Evolutionary conservation across 2,113 vertebrate species (phyloP).

Genomic region (Cephalopholis sonnerati): DNA sequence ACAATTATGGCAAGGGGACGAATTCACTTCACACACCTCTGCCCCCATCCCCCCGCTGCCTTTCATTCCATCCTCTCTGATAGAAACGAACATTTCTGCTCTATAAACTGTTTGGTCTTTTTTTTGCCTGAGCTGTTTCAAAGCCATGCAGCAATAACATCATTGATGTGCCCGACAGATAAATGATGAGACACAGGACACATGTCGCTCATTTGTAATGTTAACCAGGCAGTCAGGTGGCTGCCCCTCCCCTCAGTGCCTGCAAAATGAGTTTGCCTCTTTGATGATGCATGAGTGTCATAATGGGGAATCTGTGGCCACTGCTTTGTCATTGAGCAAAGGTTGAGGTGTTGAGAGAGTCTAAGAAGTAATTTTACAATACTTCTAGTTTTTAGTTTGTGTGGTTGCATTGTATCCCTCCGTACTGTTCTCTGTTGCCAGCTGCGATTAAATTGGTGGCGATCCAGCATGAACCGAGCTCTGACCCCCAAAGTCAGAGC

Average conservation of each 20-base stretch:
- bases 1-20: slow-evolving; percentile 67
- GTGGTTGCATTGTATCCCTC: slow-evolving; percentile 9
- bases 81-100: slow-evolving; percentile 40
- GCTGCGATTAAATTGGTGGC: slow-evolving; percentile 48
- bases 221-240: slow-evolving; percentile 31
- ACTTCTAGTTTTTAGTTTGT: slow-evolving; percentile 16
- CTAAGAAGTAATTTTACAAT: neutral
- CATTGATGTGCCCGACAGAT: slow-evolving; percentile 43
- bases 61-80: slow-evolving; percentile 28
- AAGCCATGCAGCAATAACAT: slow-evolving; percentile 25
- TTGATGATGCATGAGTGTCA: slow-evolving; percentile 47
- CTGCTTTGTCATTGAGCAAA: slow-evolving; percentile 41
- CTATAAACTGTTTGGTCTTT: slow-evolving; percentile 46
- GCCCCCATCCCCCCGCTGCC: neutral
- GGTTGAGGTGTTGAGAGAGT: slow-evolving; percentile 6
- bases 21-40: slow-evolving; percentile 21
- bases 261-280: slow-evolving; percentile 32
- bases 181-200: slow-evolving; percentile 35
- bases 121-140: slow-evolving; percentile 37
- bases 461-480: slow-evolving; percentile 37
- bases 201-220: slow-evolving; percentile 41
- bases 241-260: neutral
- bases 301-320: slow-evolving; percentile 25
- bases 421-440: slow-evolving; percentile 16
- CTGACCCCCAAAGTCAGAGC: slow-evolving; percentile 36